Conservation (phyloP, 2,888 invertebrate species). For the Phasia obesa region DNA sequence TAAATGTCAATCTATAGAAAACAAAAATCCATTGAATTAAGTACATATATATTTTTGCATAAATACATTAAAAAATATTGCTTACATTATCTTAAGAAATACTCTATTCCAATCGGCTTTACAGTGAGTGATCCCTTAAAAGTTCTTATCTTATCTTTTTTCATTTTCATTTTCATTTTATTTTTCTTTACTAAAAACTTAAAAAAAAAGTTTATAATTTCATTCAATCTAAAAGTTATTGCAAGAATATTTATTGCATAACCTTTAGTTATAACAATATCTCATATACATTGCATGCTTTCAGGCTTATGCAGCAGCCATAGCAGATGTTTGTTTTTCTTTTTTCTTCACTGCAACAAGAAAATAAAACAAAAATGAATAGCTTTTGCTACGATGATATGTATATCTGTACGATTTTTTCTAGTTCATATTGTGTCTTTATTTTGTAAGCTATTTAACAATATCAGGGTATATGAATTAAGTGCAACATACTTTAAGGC, state of each 20-base stretch:
- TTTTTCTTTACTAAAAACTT: too few relatives aligned
- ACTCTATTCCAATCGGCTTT: too few relatives aligned
- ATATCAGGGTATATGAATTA: neutral
- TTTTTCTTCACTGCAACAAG: too few relatives aligned
- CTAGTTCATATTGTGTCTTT: neutral
- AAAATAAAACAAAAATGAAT: neutral
- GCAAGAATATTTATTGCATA: neutral
- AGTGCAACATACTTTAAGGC: slow-evolving; percentile 31
- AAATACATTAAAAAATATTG: too few relatives aligned
- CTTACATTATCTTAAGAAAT: too few relatives aligned
- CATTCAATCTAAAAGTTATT: neutral
- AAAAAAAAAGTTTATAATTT: too few relatives aligned
- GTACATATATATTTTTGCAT: too few relatives aligned
- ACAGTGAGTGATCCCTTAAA: too few relatives aligned
- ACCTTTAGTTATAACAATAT: slow-evolving; percentile 17
- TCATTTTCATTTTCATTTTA: too few relatives aligned
- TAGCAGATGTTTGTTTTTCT: slow-evolving; percentile 1
- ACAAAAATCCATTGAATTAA: too few relatives aligned
- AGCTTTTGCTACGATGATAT: neutral
- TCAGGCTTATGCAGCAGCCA: slow-evolving; percentile 32
- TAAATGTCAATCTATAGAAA: too few relatives aligned
- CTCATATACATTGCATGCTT: slow-evolving; percentile 44
- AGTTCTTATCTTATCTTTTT: too few relatives aligned
- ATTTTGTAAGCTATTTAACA: slow-evolving; percentile 2
- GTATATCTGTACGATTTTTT: neutral